These are phyloP conservation scores for Thysanoteuthis rhombus DNA, from an alignment of 2,888 invertebrate species.

Conservation along the genomic window DNA sequence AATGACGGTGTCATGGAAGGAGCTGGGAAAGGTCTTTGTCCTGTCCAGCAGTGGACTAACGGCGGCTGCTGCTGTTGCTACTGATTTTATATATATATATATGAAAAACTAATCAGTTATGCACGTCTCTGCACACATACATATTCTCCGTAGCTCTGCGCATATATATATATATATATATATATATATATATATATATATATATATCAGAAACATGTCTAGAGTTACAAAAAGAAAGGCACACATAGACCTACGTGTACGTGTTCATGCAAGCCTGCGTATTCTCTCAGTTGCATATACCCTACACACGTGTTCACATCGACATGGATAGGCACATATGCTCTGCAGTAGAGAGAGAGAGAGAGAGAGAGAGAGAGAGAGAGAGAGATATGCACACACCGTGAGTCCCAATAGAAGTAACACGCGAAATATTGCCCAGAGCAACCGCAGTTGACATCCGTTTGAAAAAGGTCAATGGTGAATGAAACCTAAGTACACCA, in stretches of 20 bases:
- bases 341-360: too few relatives aligned
- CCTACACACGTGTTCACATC: too few relatives aligned
- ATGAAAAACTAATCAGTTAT: not conserved
- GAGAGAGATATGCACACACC: not conserved
- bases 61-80: too few relatives aligned
- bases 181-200: not conserved
- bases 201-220: too few relatives aligned
- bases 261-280: too few relatives aligned
- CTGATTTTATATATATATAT: not conserved
- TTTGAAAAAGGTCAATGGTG: not conserved
- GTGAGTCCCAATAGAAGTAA: not conserved
- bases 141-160: not conserved
- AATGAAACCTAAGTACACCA: not conserved
- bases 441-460: not conserved
- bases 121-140: not conserved
- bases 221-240: too few relatives aligned
- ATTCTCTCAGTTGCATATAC: too few relatives aligned
- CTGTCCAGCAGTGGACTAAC: too few relatives aligned
- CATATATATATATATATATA: not conserved
- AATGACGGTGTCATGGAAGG: too few relatives aligned
- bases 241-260: too few relatives aligned
- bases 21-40: too few relatives aligned
- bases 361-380: not conserved
- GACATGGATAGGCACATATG: too few relatives aligned
- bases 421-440: not conserved